These are phyloP conservation scores for Blera fallax DNA, from an alignment of 2,888 invertebrate genomes.

Conservation along the genomic window DNA sequence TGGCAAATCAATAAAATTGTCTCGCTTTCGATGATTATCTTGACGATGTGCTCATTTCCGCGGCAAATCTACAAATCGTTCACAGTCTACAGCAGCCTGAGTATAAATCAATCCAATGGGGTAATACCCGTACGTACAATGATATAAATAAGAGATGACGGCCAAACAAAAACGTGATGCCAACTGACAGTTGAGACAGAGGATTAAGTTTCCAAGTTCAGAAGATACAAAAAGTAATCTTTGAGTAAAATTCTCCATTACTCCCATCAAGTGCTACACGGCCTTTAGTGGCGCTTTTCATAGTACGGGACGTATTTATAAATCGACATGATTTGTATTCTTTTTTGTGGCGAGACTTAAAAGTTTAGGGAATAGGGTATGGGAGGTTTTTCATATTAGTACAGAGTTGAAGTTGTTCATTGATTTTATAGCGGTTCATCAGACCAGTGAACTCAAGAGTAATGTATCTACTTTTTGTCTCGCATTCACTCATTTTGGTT, in stretches of 20 bases:
- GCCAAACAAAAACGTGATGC: neutral
- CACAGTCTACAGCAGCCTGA: neutral
- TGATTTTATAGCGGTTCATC: neutral
- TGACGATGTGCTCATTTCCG: constrained; percentile 49
- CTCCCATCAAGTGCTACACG: neutral
- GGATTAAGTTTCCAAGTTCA: constrained; percentile 28
- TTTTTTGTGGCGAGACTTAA: neutral
- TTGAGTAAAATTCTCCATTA: neutral
- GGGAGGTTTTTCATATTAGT: neutral
- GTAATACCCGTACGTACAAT: constrained; percentile 10
- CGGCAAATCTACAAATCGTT: constrained; percentile 22
- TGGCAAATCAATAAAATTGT: constrained; percentile 32
- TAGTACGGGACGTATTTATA: neutral
- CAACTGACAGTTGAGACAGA: constrained; percentile 34
- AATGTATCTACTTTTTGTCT: neutral
- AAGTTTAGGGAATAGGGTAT: neutral
- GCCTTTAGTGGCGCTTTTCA: neutral
- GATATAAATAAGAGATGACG: constrained; percentile 34
- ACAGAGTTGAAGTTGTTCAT: neutral
- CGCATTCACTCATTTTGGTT: no score
- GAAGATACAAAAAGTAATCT: constrained; percentile 37
- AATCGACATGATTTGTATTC: neutral
- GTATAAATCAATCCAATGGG: constrained; percentile 18
- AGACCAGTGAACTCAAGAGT: neutral
- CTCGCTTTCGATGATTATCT: constrained; percentile 19